Percentiles rank a stretch among this genome's conserved stretches.
phyloP scores from a whole-genome alignment of 2,888 invertebrate species.

The Phania funesta region DNA sequence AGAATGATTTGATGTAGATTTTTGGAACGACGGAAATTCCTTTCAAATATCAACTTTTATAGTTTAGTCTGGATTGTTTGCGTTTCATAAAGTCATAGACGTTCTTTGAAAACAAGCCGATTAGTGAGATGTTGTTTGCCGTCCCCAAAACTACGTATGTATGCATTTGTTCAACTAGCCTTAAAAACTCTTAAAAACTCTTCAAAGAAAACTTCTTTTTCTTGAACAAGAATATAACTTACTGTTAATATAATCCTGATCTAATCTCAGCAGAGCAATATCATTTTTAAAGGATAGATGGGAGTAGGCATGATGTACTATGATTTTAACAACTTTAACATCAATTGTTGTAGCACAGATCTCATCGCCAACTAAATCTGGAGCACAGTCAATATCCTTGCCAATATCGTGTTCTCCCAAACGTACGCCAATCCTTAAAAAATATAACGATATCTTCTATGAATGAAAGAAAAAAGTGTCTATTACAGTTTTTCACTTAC shows the following conservation, averaged over 20 bases:
- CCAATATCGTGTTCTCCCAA: constrained; percentile 49
- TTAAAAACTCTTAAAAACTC: too few species aligned
- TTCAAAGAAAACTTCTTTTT: too few species aligned
- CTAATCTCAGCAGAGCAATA: constrained; percentile 38
- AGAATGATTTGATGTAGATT: too few species aligned
- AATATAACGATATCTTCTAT: not conserved
- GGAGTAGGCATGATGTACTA: constrained; percentile 45
- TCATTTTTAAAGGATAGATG: constrained; percentile 44
- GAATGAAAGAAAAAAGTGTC: not conserved
- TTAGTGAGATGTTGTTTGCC: too few species aligned
- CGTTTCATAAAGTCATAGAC: too few species aligned
- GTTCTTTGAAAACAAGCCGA: too few species aligned
- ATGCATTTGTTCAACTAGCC: too few species aligned
- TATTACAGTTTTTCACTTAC: constrained; percentile 5
- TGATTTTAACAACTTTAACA: constrained; percentile 36
- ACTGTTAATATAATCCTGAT: constrained; percentile 17
- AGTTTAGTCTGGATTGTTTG: too few species aligned
- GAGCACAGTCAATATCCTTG: constrained; percentile 22
- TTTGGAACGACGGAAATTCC: too few species aligned
- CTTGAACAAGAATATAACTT: constrained; percentile 1
- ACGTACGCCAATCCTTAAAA: constrained; percentile 33
- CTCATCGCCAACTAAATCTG: constrained; percentile 6
- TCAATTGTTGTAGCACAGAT: constrained; percentile 39
- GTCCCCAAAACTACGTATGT: too few species aligned
- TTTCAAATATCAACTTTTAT: too few species aligned